Base-by-base conservation (phyloP, 2,888 invertebrate species). In the Cactoblastis cactorum region DNA sequence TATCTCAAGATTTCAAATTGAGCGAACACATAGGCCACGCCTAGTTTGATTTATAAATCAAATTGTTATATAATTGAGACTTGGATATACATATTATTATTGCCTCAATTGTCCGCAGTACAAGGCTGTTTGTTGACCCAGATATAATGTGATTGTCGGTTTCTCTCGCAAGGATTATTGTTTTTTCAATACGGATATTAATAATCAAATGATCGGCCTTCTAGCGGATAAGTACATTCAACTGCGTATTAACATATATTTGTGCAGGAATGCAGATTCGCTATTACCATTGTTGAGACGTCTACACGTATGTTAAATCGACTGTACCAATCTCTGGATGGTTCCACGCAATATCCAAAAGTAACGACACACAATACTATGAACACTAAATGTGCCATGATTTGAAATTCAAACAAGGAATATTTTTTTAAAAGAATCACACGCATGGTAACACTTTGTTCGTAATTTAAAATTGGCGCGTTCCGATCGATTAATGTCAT, bases 341-440 rank as follows among this genome's bases (percentile, higher is more conserved):
- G 59, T 63, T 82, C 81, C 35, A 71, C 74, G 58, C 77, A 69
- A 55, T 73, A 66, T 53, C 74, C 77, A 58, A 75, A 57, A 62
- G 73, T 68, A 54, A 70, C 62, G 18, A 74, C 83, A 79, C 84
- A 74, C 61, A 85, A 68, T 53, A 85, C 57, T 59, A 81, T 56
- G 54, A 83, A 57, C 80, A 86, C 80, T 70, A 80, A 56, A 46
- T 62, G 73, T 67, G 82, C 77, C 85, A 86, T 85, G 28, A 66
- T 71, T 77, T 11, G 47, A 52, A 53, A 59, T 51, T 52, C 17
- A 48, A 51, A 51, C 14, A 35, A 35, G 5, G 17, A 17, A 35
- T 15, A 9, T 55, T 57, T 61, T 59, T 64, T 65, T 57, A 53
- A 54, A 59, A 58, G 24, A 62, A 65, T 71, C 66, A 78, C 77